Evolutionary conservation across 2,888 invertebrate genomes (phyloP), one percentile per base, ranked within the genome.

Genomic region (Cerastoderma edule): DNA sequence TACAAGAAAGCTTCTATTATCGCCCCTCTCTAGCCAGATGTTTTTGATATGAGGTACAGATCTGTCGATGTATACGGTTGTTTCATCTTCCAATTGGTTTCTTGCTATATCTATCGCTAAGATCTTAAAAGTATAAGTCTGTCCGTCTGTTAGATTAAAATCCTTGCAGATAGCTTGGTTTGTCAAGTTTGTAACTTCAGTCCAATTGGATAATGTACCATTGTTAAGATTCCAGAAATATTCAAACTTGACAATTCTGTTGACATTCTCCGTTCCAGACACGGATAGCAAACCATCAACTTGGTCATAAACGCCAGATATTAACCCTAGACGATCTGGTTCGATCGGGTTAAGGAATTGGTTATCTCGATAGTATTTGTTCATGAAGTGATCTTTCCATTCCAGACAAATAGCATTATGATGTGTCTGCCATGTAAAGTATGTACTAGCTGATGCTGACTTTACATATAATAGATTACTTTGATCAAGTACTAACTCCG

Each of bases 251-350:
- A 67, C 63, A 3, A 86, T 71, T 1, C 86, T 85, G 16, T 78
- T 27, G 0, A 85, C 73, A 48, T 85, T 83, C 60, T 54, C 50
- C 1, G 84, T 86, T 16, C 86, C 86, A n/a, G 48, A 39, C 4
- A 79, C 64, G 3, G 86, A 77, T 19, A 86, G 57, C 5, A 44
- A 4, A n/a, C 83, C 84, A 19, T 68, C 57, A 27, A 39, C 69
- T 53, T 86, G 84, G 24, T 86, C 86, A 54, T 86, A 86, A 2
- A 60, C 53, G 2, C 74, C 79, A 2, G n/a, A 5, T 19, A 86
- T 75, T 1, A 64, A 30, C 16, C 60, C 75, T 48, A 48, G 16
- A 2, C 44, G 22, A n/a, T 83, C 77, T 1, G 57, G n/a, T 16
- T 63, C 50, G 5, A 86, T 78, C 2, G 71, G 75, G 19, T 67